Base-by-base conservation (phyloP, 2,797 vertebrate species). In the Xenopus petersii region DNA sequence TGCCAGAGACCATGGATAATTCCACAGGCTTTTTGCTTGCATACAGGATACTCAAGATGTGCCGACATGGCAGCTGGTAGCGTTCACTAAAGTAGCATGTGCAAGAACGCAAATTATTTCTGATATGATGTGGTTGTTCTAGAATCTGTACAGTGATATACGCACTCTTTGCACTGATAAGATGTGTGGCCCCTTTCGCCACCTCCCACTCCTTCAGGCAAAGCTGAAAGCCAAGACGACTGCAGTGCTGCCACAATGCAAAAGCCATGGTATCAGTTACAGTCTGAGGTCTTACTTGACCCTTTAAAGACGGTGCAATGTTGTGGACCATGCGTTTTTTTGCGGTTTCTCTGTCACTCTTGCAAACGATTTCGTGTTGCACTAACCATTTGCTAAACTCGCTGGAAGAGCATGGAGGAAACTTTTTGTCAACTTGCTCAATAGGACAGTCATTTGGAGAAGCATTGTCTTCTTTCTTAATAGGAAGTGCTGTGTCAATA, bases 141-240 rank as follows among this genome's bases (percentile, higher is more conserved):
- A 88, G 81, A 62, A 89, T 72, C 71, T 85, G 85, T 2, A 88
- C 81, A 0, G 73, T 65, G 12, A 82, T 81, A 0, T 75, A 70
- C 17, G 70, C 42, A 12, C 73, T 77, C 1, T 66, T 59, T 15
- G 48, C 3, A 5, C 66, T 81, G 5, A 87, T 70, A 12, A 87
- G 79, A 55, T 86, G 83, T 3, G 81, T 82, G 3, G 87, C 87
- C 67, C 79, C 83, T 80, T 84, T 83, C 0, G 83, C 85, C 24
- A 86, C 81, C 4, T 84, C 83, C 87, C 87, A 88, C 49, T 89
- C 87, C 0, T 63, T 79, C 5, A 24, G 70, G 59, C 87, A 88
- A 47, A 89, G 47, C 72, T 81, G 82, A 12, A 83, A 87, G 61
- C 80, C 86, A 7, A 85, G 70, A 10, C 82, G 75, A 0, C 79